These are phyloP conservation scores for Athalia cordata DNA, from an alignment of 2,888 invertebrate genomes.

Conservation along the genomic window DNA sequence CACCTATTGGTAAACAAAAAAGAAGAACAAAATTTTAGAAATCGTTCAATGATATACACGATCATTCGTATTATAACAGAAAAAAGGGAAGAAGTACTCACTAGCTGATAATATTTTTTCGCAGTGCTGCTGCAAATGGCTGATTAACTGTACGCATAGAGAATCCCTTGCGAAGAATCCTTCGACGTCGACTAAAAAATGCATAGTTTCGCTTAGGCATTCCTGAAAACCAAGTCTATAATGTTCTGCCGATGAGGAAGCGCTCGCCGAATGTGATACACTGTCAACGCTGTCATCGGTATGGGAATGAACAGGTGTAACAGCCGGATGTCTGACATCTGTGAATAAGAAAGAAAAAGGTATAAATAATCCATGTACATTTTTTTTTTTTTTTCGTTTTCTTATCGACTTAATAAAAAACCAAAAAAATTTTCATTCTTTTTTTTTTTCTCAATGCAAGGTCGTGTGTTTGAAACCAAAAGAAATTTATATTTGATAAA, in stretches of 20 bases:
- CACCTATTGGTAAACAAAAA: conserved; percentile 59
- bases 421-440: too few species aligned
- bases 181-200: conserved; percentile 91
- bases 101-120: conserved; percentile 77
- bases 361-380: background rate
- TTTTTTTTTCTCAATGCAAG: too few species aligned
- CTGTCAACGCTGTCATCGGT: conserved; percentile 70
- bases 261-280: conserved; percentile 63
- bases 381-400: background rate
- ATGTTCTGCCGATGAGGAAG: conserved; percentile 73
- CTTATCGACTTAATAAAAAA: too few species aligned
- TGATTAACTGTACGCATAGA: conserved; percentile 86
- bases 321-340: conserved; percentile 64
- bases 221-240: conserved; percentile 93
- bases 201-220: conserved; percentile 91
- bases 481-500: too few species aligned
- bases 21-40: background rate
- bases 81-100: conserved; percentile 55
- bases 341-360: conserved; percentile 42
- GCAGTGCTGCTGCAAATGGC: conserved; percentile 90
- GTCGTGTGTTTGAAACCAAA: too few species aligned
- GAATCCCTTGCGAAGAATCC: conserved; percentile 88
- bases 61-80: background rate
- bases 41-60: background rate
- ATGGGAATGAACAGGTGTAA: conserved; percentile 66